Base-by-base conservation (phyloP, 2,797 vertebrate species). In the Thunnus albacares region DNA sequence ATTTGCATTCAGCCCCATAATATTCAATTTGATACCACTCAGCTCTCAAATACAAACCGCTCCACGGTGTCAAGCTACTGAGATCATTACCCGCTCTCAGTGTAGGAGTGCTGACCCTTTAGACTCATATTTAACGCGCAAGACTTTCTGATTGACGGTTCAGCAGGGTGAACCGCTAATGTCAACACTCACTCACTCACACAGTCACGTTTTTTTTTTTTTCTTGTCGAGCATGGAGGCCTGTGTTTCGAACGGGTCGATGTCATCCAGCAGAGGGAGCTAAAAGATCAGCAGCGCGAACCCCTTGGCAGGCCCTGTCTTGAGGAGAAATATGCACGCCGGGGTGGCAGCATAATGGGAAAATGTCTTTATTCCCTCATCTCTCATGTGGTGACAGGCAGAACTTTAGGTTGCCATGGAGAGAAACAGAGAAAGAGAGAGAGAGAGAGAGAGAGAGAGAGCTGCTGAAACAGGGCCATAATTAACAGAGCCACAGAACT, bases 371-470 rank as follows among this genome's bases (percentile, higher is more conserved):
- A 92, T 92, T 89, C 89, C 85, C 83, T 86, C 88, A 85, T 93
- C 90, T 87, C 85, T 91, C 89, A 91, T 68, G 77, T 30, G 77
- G 84, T 87, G 90, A 91, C 91, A 89, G 87, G 87, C 86, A 90
- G 92, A 93, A 94, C 83, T 93, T 94, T 71, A 62, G 83, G 93
- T 94, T 94, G 90, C 92, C 93, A 94, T 94, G 92, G 92, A 87
- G 90, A 30, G 28, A 30, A 30, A 30, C 3, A 30, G 5, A 30
- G 28, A 30, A 30, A 30, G 28, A 30, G 28, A 30, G 28, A 30
- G 28, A 94, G 82, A 51, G 80, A 22, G 22, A 28, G 28, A 30
- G 28, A 30, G 28, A 30, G 28, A 30, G 28, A 94, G 82, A 51
- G 81, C 83, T 78, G 78, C 78, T 83, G 87, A 80, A 86, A 87